Evolutionary conservation across 2,888 invertebrate species (phyloP), one percentile per base, ranked within the genome.

Genomic region (Orthosia gothica): DNA sequence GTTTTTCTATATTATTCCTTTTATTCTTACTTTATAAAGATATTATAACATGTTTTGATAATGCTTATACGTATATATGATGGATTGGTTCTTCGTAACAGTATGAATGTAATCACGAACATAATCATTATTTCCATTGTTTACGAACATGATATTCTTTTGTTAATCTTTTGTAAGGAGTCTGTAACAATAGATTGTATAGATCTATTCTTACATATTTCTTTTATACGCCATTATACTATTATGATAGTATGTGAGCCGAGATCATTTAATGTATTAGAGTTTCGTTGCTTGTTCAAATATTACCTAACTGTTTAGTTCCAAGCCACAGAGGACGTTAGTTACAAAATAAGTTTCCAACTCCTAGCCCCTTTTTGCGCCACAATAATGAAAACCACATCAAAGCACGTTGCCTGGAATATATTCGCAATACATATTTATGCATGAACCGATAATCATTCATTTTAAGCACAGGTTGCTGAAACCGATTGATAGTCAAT

Each of bases 121-220:
- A 74, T 81, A 76, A 82, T 82, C 68, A 71, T 75, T 70, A 82
- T 83, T 77, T 66, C 70, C 69, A 82, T 86, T 89, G 85, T 88
- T 88, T 86, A 69, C 71, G 76, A 69, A 70, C 75, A 80, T 81
- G 67, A 80, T 80, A 83, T 81, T 80, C 83, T 89, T 81, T 89
- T 86, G 84, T 89, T 81, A 77, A 65, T 79, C 66, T 80, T 66
- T 62, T 88, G 77, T 84, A 88, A 85, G 82, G 79, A 83, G 57
- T 26, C 70, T 67, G 68, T 79, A 85, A 89, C 87, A 89, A 89
- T 82, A 79, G 78, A 73, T 78, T 80, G 54, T 85, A 82, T 55
- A 82, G 69, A 74, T 68, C 65, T 78, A 79, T 82, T 83, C 76
- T 80, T 80, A 67, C 59, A 73, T 83, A 76, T 73, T 75, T 72